These are phyloP conservation scores for Coptodon bakossiorum DNA, from an alignment of 2,113 vertebrate genomes.

Conservation along the genomic window DNA sequence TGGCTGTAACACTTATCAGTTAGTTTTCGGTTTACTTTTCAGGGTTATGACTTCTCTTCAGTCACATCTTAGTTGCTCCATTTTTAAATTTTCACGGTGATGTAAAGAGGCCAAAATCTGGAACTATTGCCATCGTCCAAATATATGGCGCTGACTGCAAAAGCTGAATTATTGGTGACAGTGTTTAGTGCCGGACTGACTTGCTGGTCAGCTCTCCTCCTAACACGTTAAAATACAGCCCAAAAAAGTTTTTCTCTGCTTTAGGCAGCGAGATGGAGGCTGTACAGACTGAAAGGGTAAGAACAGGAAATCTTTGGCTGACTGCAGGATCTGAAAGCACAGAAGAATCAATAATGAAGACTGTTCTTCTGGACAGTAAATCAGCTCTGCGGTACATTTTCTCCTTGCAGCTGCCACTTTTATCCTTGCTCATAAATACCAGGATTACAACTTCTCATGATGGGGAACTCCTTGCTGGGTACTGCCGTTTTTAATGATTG, in stretches of 20 bases:
- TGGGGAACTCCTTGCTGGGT: background rate
- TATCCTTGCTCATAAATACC: slow-evolving; percentile 36
- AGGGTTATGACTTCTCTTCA: background rate
- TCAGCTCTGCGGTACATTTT: slow-evolving; percentile 14
- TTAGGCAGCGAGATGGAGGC: background rate
- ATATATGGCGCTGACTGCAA: background rate
- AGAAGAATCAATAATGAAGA: slow-evolving; percentile 21
- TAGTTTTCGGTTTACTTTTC: background rate
- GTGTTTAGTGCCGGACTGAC: background rate
- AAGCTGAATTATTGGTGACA: background rate
- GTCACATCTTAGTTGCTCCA: background rate
- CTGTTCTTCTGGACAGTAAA: slow-evolving; percentile 7
- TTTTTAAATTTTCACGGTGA: background rate
- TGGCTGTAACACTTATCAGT: background rate
- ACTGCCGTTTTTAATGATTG: slow-evolving; percentile 6
- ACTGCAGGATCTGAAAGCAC: background rate
- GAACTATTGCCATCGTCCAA: background rate
- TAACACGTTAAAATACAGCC: background rate
- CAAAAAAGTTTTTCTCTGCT: background rate
- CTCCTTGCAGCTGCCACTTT: slow-evolving; percentile 4
- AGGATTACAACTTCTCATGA: slow-evolving; percentile 12
- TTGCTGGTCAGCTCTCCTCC: background rate
- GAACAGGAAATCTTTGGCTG: background rate
- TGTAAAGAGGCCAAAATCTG: background rate
- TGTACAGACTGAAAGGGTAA: background rate